Conservation (phyloP, 1,140 invertebrate genomes). For the Delia radicum region DNA sequence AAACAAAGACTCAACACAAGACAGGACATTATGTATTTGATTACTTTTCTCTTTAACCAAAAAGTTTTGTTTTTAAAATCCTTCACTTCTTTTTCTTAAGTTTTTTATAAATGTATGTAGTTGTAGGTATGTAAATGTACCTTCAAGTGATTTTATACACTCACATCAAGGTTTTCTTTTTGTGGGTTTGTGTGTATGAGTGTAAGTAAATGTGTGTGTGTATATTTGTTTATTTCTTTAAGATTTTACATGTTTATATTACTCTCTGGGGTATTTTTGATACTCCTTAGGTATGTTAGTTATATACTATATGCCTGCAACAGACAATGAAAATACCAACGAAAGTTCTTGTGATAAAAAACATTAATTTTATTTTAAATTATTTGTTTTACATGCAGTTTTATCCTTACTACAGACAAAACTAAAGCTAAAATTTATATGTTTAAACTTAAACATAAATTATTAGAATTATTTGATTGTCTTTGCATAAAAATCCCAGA, state of each 20-base stretch:
- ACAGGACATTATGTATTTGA: neutral
- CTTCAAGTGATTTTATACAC: neutral
- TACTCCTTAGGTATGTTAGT: neutral
- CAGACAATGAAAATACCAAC: neutral
- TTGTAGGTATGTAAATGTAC: neutral
- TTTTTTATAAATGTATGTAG: neutral
- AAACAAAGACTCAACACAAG: neutral
- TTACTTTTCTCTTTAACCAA: neutral
- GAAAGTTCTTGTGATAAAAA: neutral
- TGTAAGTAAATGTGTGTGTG: neutral
- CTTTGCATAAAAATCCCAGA: neutral
- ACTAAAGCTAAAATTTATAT: neutral
- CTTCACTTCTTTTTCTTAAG: neutral
- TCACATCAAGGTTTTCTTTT: neutral
- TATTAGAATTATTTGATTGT: constrained; percentile 5
- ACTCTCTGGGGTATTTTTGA: neutral
- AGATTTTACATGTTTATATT: neutral
- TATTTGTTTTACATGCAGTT: neutral
- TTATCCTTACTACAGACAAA: neutral
- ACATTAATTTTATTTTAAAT: constrained; percentile 3
- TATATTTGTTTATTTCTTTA: neutral
- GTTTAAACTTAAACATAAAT: neutral
- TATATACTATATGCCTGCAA: neutral
- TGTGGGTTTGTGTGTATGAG: neutral
- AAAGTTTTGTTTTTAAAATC: neutral